Conservation (phyloP, 2,888 invertebrate species). For the Phengaris arion region DNA sequence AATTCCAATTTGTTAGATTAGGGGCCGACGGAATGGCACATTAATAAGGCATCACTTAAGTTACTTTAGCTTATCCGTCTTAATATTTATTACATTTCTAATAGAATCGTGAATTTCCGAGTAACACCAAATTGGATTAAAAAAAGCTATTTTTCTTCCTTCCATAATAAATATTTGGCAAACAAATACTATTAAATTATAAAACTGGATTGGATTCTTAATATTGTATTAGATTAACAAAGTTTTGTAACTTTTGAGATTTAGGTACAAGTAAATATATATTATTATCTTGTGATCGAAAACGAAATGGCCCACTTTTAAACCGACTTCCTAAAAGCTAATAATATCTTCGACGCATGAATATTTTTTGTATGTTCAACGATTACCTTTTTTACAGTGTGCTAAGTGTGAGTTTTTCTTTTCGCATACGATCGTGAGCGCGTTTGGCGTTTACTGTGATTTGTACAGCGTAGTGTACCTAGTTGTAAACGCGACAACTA, state of each 20-base stretch:
- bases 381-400: neutral
- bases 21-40: constrained; percentile 9
- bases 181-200: neutral
- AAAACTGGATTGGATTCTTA: neutral
- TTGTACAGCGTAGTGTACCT: too few relatives aligned
- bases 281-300: neutral
- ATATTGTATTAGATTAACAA: neutral
- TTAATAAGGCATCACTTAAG: constrained; percentile 25
- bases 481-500: too few relatives aligned
- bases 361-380: neutral
- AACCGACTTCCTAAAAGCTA: neutral
- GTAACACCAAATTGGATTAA: constrained; percentile 11
- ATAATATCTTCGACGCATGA: neutral
- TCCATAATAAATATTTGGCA: neutral
- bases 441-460: too few relatives aligned
- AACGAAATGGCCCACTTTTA: neutral
- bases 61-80: constrained; percentile 25
- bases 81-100: constrained; percentile 25
- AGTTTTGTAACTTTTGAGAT: neutral
- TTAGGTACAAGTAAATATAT: neutral
- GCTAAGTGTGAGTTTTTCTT: too few relatives aligned
- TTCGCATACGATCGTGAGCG: too few relatives aligned
- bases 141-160: constrained; percentile 18
- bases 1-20: constrained; percentile 28
- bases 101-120: constrained; percentile 8